Evolutionary conservation across 2,888 invertebrate genomes (phyloP).

Genomic region (Iselma pallidipennis): DNA sequence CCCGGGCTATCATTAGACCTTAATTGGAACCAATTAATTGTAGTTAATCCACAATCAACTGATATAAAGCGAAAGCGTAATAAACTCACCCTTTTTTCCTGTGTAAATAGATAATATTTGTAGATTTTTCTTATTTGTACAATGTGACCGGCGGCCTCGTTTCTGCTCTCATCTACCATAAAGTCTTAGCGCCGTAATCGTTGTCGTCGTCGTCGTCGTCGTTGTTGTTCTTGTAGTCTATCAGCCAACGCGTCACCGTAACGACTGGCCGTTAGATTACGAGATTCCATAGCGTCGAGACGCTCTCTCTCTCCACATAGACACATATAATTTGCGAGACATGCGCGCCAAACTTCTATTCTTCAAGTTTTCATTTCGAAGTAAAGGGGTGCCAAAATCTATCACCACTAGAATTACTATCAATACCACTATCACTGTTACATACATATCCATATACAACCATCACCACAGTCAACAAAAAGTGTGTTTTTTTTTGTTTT

Average conservation of each 20-base stretch:
- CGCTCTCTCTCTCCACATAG: slow-evolving; percentile 11
- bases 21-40: no score
- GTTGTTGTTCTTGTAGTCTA: slow-evolving; percentile 15
- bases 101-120: no score
- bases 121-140: no score
- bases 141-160: no score
- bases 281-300: slow-evolving; percentile 22
- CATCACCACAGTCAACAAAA: background rate
- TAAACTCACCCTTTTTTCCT: no score
- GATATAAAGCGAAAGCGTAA: no score
- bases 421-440: no score
- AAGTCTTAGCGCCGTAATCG: slow-evolving; percentile 2
- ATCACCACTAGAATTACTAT: no score
- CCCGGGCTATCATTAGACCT: no score
- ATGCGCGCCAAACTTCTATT: background rate
- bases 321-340: background rate
- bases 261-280: slow-evolving; percentile 17
- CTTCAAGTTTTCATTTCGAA: background rate
- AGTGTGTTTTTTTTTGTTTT: background rate
- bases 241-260: slow-evolving; percentile 13
- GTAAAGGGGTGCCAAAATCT: background rate
- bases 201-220: slow-evolving; percentile 12
- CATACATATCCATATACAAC: no score
- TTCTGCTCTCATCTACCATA: background rate
- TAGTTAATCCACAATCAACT: no score